A percentile compares a stretch with the other conserved stretches of the same genome.
These are phyloP conservation scores for Aepyceros melampus DNA, from an alignment of 2,113 vertebrate genomes.

Conservation along the genomic window DNA sequence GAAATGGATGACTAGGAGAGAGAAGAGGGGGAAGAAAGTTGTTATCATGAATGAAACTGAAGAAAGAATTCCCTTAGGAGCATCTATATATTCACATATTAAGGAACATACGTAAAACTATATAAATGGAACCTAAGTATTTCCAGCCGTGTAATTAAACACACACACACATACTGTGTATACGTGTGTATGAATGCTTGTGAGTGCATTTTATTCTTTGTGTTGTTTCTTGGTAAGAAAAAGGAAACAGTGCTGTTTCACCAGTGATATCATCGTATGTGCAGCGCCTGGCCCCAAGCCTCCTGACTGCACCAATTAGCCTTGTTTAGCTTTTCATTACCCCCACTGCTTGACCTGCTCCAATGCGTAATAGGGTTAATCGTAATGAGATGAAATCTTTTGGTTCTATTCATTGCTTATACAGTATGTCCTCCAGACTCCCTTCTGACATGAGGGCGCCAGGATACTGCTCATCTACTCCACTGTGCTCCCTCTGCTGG, in stretches of 20 bases:
- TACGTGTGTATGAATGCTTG: conserved; percentile 17
- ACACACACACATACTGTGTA: conserved; percentile 48
- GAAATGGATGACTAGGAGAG: background rate
- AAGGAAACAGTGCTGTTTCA: conserved; percentile 40
- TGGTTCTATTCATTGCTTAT: conserved; percentile 61
- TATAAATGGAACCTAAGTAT: conserved; percentile 64
- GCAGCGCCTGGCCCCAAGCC: background rate
- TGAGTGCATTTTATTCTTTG: background rate
- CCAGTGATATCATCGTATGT: background rate
- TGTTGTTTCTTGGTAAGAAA: conserved; percentile 30
- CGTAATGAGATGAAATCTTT: conserved; percentile 48
- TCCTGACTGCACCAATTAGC: background rate
- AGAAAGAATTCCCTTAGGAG: conserved; percentile 40
- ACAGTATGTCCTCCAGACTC: conserved; percentile 34
- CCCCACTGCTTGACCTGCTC: background rate
- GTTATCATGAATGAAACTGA: conserved; percentile 51
- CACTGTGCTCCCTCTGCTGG: conserved; percentile 73
- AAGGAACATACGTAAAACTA: conserved; percentile 61
- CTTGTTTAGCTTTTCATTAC: conserved; percentile 49
- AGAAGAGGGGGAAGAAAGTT: conserved; percentile 10
- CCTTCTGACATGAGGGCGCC: conserved; percentile 13
- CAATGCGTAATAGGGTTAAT: conserved; percentile 47
- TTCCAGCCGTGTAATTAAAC: conserved; percentile 57
- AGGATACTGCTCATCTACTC: background rate
- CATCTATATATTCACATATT: conserved; percentile 47